phyloP scores from a whole-genome alignment of 2,113 vertebrate genomes.

The Martes martes region DNA sequence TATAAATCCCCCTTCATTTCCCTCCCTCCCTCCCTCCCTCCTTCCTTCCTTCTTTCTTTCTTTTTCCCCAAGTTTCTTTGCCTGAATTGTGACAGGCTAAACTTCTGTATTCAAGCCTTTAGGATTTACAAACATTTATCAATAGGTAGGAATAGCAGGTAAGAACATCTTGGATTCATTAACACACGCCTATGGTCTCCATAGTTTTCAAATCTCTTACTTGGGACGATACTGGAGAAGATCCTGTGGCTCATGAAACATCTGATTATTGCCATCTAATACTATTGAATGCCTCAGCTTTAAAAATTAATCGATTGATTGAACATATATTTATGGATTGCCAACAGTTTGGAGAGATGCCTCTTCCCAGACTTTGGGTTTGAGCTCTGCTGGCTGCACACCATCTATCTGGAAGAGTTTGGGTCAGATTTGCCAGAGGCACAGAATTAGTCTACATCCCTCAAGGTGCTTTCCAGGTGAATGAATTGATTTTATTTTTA shows the following conservation, averaged over 20 bases:
- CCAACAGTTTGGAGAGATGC: neutral
- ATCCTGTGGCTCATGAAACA: neutral
- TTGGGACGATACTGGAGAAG: neutral
- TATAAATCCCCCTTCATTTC: neutral
- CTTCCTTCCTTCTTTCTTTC: neutral
- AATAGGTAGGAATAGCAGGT: neutral
- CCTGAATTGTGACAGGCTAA: neutral
- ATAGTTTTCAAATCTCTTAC: neutral
- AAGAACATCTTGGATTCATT: neutral
- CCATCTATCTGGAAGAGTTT: neutral
- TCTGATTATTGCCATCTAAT: neutral
- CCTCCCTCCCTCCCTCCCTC: neutral
- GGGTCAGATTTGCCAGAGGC: neutral
- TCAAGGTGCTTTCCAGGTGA: neutral
- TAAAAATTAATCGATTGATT: neutral
- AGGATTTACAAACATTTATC: neutral
- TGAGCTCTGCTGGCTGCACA: too few relatives aligned
- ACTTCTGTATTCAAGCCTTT: neutral
- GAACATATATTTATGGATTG: neutral
- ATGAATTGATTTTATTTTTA: neutral
- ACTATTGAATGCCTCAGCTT: neutral
- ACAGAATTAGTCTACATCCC: neutral
- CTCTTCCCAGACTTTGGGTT: neutral
- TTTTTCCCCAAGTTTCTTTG: neutral
- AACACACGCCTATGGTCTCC: neutral